phyloP scores from a whole-genome alignment of 1,140 invertebrate genomes.

The Brachionus koreanus region DNA sequence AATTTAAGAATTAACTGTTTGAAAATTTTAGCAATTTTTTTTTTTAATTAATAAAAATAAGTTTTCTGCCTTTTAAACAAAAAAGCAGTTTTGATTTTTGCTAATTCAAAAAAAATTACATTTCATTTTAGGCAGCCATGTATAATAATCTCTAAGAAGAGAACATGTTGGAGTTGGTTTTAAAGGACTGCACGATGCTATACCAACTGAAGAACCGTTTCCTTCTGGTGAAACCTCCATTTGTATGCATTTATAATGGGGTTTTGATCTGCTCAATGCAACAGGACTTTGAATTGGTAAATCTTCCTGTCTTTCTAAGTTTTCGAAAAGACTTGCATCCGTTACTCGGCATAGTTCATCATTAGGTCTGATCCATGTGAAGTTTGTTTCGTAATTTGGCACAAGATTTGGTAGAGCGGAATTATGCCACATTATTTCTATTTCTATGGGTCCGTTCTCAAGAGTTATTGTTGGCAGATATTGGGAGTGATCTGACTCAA shows the following conservation, averaged over 20 bases:
- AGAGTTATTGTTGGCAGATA: conserved; percentile 56
- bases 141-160: conserved; percentile 52
- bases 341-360: conserved; percentile 46
- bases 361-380: conserved; percentile 48
- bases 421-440: conserved; percentile 55
- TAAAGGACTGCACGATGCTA: conserved; percentile 48
- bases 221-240: conserved; percentile 35
- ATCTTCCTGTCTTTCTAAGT: conserved; percentile 45
- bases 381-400: conserved; percentile 46
- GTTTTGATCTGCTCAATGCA: conserved; percentile 45
- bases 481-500: conserved; percentile 51
- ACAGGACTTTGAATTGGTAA: conserved; percentile 50
- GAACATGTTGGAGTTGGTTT: conserved; percentile 52
- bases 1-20: not conserved
- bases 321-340: conserved; percentile 46
- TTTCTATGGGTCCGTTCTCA: conserved; percentile 54
- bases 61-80: too few species aligned
- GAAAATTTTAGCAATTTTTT: too few species aligned
- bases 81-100: too few species aligned
- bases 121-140: conserved; percentile 49
- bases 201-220: conserved; percentile 23
- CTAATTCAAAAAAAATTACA: conserved; percentile 45
- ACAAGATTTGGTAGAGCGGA: conserved; percentile 47
- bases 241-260: conserved; percentile 29
- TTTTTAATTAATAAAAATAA: too few species aligned